Conservation (phyloP, 2,797 vertebrate genomes). For the Huso huso region DNA sequence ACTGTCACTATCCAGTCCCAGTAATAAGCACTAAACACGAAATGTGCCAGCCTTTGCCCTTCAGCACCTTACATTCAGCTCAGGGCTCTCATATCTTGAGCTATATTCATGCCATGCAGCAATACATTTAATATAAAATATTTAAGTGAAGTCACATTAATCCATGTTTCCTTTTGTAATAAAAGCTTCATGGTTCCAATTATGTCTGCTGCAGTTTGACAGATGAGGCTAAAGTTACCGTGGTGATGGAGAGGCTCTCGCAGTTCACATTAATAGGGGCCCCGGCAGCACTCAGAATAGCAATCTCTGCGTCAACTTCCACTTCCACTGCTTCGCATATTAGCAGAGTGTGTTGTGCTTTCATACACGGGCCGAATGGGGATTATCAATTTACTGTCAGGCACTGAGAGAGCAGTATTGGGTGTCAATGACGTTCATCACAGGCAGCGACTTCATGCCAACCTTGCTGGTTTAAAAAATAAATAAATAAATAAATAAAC, state of each 20-base stretch:
- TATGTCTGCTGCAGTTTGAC: not conserved
- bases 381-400: no score
- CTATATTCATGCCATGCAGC: not conserved
- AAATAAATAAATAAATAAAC: no score
- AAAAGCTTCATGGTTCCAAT: not conserved
- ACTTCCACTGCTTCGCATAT: not conserved
- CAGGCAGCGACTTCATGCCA: no score
- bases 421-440: no score
- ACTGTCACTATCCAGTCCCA: no score
- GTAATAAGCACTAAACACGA: not conserved
- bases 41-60: not conserved
- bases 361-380: not conserved
- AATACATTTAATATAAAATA: constrained; percentile 2
- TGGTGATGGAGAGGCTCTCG: not conserved
- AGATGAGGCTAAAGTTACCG: not conserved
- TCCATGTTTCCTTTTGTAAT: not conserved
- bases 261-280: not conserved
- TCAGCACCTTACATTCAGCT: not conserved
- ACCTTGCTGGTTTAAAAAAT: no score
- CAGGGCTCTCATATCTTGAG: not conserved
- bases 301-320: not conserved
- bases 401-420: no score
- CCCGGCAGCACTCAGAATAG: not conserved
- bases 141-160: not conserved
- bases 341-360: not conserved